Evolutionary conservation across 2,797 vertebrate species (phyloP).

Genomic region (Erpetoichthys calabaricus): DNA sequence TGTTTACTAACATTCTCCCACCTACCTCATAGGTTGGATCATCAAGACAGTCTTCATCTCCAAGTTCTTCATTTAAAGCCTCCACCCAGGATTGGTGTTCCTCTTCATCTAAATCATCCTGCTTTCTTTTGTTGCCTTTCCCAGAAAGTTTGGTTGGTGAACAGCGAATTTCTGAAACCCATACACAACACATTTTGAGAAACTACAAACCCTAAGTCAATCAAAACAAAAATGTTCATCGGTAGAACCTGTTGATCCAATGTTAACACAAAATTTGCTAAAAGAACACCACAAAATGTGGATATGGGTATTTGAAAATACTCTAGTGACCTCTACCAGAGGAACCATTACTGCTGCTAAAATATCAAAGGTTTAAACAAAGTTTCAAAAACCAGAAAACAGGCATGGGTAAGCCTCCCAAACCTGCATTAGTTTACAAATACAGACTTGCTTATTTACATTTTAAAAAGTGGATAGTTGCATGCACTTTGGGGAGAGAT

Average conservation of each 20-base stretch:
- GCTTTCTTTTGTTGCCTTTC: conserved; percentile 62
- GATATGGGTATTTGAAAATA: neutral
- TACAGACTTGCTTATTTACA: too few species aligned
- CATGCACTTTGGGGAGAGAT: too few species aligned
- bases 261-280: neutral
- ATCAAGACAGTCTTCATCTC: conserved; percentile 33
- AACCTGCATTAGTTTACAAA: too few species aligned
- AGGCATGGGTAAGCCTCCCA: too few species aligned
- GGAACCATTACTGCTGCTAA: too few species aligned
- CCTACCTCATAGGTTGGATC: conserved; percentile 60
- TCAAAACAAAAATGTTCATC: neutral
- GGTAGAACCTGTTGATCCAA: neutral
- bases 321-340: too few species aligned
- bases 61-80: conserved; percentile 40
- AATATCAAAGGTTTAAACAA: too few species aligned
- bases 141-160: conserved; percentile 43
- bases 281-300: neutral
- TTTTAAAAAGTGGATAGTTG: too few species aligned
- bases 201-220: neutral
- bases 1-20: too few species aligned
- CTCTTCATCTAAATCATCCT: conserved; percentile 48
- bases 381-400: too few species aligned
- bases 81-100: conserved; percentile 53
- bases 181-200: neutral
- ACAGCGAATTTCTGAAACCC: conserved; percentile 40